These are phyloP conservation scores for Ursus arctos DNA, from an alignment of 2,113 vertebrate genomes.

Conservation along the genomic window DNA sequence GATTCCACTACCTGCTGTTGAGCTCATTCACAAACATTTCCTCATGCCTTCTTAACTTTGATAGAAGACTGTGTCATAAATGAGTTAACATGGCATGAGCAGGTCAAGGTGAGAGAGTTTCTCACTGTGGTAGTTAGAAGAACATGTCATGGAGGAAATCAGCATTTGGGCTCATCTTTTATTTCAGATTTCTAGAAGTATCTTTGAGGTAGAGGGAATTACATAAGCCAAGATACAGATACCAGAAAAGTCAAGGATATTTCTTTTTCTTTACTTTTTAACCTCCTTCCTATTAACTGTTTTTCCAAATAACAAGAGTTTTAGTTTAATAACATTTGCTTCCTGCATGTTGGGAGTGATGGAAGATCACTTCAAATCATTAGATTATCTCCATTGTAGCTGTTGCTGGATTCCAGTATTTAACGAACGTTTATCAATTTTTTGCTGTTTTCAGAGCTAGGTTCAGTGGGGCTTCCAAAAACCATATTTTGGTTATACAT, in stretches of 20 bases:
- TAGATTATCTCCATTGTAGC: neutral
- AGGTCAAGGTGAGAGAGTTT: neutral
- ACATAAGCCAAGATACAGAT: neutral
- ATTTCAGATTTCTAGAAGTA: constrained; percentile 7
- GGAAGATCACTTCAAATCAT: neutral
- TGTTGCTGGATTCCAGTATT: neutral
- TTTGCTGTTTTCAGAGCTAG: constrained; percentile 7
- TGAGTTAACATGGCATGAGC: neutral
- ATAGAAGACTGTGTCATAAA: neutral
- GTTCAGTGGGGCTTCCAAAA: neutral
- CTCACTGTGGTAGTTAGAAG: neutral
- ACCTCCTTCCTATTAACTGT: neutral
- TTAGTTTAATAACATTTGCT: neutral
- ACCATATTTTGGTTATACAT: neutral
- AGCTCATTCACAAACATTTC: neutral
- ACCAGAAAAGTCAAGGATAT: neutral
- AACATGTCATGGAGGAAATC: neutral
- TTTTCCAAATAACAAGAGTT: neutral
- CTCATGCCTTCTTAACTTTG: constrained; percentile 15
- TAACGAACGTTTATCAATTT: neutral
- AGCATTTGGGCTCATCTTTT: neutral
- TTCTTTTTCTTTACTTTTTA: neutral
- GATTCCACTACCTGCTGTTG: neutral
- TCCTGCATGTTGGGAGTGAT: neutral
- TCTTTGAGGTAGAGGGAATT: constrained; percentile 36